Evolutionary conservation across 1,140 invertebrate genomes (phyloP).

Genomic region (Platorchestia sp.): DNA sequence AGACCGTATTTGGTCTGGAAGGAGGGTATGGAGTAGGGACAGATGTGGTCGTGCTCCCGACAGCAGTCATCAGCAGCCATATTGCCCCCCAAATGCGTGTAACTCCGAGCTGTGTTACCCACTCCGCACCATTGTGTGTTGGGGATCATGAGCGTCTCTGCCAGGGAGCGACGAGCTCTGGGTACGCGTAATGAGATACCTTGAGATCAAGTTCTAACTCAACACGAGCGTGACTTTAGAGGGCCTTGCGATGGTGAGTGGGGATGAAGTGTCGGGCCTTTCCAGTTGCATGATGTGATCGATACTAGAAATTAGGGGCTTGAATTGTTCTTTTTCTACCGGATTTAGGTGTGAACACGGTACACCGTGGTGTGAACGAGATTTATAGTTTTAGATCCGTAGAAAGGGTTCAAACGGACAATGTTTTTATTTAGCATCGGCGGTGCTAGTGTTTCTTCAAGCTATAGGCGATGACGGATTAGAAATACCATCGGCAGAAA

Average conservation of each 20-base stretch:
- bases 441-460: too few species aligned
- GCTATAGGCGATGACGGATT: neutral
- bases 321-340: neutral
- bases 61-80: slow-evolving; percentile 85
- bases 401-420: too few species aligned
- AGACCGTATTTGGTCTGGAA: slow-evolving; percentile 83
- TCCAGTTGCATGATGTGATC: neutral
- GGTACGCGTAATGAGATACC: neutral
- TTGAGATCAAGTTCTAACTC: neutral
- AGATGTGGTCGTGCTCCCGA: slow-evolving; percentile 84
- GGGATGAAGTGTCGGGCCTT: too few species aligned
- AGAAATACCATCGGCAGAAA: too few species aligned
- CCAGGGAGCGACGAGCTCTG: slow-evolving; percentile 74
- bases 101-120: slow-evolving; percentile 81
- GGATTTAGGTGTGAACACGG: neutral
- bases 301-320: too few species aligned
- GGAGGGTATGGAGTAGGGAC: slow-evolving; percentile 84
- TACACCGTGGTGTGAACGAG: too few species aligned
- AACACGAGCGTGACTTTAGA: neutral
- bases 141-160: slow-evolving; percentile 80
- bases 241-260: neutral
- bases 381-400: neutral
- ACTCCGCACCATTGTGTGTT: slow-evolving; percentile 91
- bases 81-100: slow-evolving; percentile 83
- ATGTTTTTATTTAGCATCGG: too few species aligned